Conservation (phyloP, 2,888 invertebrate genomes). For the Onthophagus sagittarius region DNA sequence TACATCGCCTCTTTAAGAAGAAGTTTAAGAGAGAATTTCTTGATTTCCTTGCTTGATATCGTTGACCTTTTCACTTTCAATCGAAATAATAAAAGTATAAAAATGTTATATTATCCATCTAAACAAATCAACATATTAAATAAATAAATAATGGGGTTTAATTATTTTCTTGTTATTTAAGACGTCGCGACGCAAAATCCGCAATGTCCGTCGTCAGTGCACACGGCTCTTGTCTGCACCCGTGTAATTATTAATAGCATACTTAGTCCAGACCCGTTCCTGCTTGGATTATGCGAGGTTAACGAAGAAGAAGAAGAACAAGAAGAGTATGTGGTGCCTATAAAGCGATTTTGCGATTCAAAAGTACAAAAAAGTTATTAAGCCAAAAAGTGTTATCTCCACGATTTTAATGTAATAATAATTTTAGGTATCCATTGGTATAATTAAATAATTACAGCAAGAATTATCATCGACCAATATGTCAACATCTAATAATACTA, state of each 20-base stretch:
- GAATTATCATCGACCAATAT: too few species aligned
- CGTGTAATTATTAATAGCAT: conserved; percentile 6
- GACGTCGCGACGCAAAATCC: conserved; percentile 29
- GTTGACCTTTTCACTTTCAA: neutral
- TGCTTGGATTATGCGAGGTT: neutral
- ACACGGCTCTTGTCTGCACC: conserved; percentile 27
- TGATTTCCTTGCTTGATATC: neutral
- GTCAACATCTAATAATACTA: too few species aligned
- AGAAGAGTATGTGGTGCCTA: neutral
- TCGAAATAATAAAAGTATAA: too few species aligned
- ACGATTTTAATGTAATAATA: too few species aligned
- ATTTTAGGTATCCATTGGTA: too few species aligned
- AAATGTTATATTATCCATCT: too few species aligned
- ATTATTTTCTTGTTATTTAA: conserved; percentile 4
- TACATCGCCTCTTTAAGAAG: neutral
- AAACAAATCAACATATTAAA: neutral
- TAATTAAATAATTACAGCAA: too few species aligned
- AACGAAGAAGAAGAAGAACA: neutral
- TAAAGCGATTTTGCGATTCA: neutral
- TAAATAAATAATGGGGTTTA: conserved; percentile 9
- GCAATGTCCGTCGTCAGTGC: conserved; percentile 24
- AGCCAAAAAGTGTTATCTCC: too few species aligned
- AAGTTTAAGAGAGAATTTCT: neutral
- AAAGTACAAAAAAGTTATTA: too few species aligned
- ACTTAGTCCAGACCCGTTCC: neutral